phyloP scores from a whole-genome alignment of 2,113 vertebrate species.

The Alligator sinensis region DNA sequence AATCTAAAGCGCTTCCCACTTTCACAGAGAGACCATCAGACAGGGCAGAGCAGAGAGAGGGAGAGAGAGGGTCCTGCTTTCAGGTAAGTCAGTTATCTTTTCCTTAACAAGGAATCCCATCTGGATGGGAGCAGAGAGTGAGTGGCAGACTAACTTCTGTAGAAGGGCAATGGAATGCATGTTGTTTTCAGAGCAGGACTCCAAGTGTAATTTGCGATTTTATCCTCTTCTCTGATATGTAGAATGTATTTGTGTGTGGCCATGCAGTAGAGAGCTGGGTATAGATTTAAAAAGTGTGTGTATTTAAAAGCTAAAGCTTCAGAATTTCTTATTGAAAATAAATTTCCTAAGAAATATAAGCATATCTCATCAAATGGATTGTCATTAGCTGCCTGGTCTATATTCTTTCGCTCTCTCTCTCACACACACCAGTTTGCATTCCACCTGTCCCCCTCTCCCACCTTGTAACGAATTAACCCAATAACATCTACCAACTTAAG shows the following conservation, averaged over 20 bases:
- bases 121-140: conserved; percentile 8
- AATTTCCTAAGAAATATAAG: accelerated
- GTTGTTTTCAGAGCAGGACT: background rate
- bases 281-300: background rate
- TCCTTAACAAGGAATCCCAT: background rate
- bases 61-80: conserved; percentile 11
- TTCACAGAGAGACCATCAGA: conserved; percentile 65
- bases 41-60: background rate
- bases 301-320: background rate
- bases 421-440: background rate
- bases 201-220: background rate
- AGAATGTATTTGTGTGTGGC: background rate
- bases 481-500: conserved; percentile 30
- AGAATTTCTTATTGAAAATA: background rate
- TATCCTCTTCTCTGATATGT: background rate
- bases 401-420: too few species aligned
- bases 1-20: conserved; percentile 71
- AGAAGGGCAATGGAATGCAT: accelerated
- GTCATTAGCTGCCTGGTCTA: background rate
- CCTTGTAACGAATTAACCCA: background rate
- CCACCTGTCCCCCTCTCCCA: background rate
- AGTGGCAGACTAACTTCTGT: background rate
- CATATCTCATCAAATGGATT: background rate
- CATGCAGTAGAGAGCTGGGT: background rate
- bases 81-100: conserved; percentile 42